Conservation (phyloP, 1,140 invertebrate genomes). For the Aphelinus atriplicis region DNA sequence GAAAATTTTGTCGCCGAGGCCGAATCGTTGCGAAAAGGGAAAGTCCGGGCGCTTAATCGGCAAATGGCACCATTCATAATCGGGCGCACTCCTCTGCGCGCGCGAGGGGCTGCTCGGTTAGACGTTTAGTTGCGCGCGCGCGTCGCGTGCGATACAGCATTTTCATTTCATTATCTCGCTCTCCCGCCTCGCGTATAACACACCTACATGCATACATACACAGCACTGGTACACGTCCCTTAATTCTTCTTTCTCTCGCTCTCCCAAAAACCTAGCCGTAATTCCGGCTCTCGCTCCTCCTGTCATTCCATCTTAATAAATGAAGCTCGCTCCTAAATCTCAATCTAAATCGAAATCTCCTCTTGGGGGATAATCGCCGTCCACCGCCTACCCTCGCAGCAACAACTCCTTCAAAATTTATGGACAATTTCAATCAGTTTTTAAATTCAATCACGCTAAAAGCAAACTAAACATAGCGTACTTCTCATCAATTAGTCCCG, state of each 20-base stretch:
- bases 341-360: slow-evolving; percentile 6
- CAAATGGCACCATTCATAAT: slow-evolving; percentile 21
- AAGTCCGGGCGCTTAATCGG: slow-evolving; percentile 10
- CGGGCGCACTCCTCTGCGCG: not conserved
- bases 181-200: not conserved
- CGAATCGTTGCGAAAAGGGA: not conserved
- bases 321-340: not conserved
- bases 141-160: slow-evolving; percentile 5
- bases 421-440: too few species aligned
- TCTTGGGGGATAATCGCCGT: too few species aligned
- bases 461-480: too few species aligned
- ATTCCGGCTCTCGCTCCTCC: not conserved
- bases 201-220: too few species aligned
- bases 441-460: too few species aligned
- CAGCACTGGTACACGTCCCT: not conserved
- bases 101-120: not conserved
- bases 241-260: slow-evolving; percentile 18
- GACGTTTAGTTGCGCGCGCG: not conserved
- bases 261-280: not conserved
- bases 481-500: too few species aligned
- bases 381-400: too few species aligned
- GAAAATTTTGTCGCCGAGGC: not conserved
- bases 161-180: slow-evolving; percentile 19
- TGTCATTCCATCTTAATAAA: not conserved
- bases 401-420: too few species aligned